Evolutionary conservation across 2,113 vertebrate genomes (phyloP), one percentile per base, ranked within the genome.

Genomic region (Bubo blakistoni): DNA sequence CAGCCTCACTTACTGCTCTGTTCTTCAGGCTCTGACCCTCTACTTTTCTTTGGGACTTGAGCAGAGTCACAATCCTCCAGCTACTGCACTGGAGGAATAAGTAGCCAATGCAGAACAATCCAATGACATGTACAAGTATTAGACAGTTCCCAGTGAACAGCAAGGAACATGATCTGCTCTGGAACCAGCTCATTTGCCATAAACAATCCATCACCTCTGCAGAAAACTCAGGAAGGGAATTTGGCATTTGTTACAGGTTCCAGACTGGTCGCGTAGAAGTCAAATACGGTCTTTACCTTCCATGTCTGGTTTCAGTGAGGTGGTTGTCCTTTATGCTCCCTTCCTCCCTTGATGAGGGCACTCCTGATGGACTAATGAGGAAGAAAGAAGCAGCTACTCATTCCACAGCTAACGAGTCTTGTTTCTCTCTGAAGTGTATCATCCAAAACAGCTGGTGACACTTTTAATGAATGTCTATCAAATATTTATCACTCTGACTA

Each of bases 401-500:
- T 83, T 65, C 67, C 63, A 58, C 59, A 86, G 36, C 88, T 88
- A 97, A 92, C 10, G 29, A 88, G 88, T 55, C 86, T 47, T 90
- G 19, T 71, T 92, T 91, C 63, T 87, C 54, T 66, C 76, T 88
- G 51, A 86, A 95, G 61, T 83, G 44, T 38, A 66, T 69, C 20
- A 81, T 82, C 44, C 44, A 77, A 96, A 95, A 55, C 81, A 97
- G 80, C 42, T 76, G 76, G 58, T 90, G 78, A 92, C 36, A 79
- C 52, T 71, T 90, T 73, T 71, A 94, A 95, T 91, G 38, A 94
- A 81, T n/a, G 15, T 38, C 59, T 97, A 71, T 55, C 84, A 88
- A 94, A 88, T 87, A 83, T 88, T 96, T 93, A 86, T 91, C 26
- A 67, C 47, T 88, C n/a, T 88, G 40, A 83, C 44, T 69, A 61